Base-by-base conservation (phyloP, 2,797 vertebrate genomes). In the Sebastes ruberrimus region DNA sequence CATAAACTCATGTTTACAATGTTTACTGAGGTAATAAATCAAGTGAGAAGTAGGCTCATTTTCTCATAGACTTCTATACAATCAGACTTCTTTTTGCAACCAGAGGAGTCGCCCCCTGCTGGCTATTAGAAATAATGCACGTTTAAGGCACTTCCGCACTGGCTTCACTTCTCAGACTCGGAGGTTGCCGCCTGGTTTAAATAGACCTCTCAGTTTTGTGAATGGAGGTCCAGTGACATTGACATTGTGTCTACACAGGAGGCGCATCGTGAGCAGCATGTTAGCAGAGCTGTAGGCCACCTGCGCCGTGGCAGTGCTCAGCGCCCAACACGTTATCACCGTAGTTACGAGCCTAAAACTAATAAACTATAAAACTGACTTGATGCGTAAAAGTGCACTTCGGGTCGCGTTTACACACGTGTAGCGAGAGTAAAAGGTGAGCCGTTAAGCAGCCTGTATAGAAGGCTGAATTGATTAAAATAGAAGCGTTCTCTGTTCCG, bases 101-200 rank as follows among this genome's bases (percentile, higher is more conserved):
- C 46, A 20, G 7, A 49, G 46, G 46, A 49, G 46, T 49, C 18
- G 4, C 46, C 7, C 18, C 18, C 46, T 20, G 46, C 46, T 49
- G 46, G 46, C 18, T 20, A 4, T 49, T 49, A 20, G 7, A 49
- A 49, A 49, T 0, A 49, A 49, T 49, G 18, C 46, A 49, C 0
- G 1, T 49, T 0, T 49, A 49, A 49, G 46, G 0, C 18, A 20
- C 18, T 49, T 49, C 46, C 0, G 0, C 46, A 49, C 46, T 49
- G 46, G 22, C n/a, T 63, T 63, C 13, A 49, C 46, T 49, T 49
- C 0, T 49, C 46, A 49, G 18, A 49, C 46, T 20, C 18, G 18
- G 46, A 49, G 7, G 46, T 8, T 49, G 18, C 2, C 46, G 7
- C 7, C 46, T 49, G 46, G 46, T 49, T 20, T 49, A 63, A 23